Evolutionary conservation across 2,888 invertebrate species (phyloP), one percentile per base, ranked within the genome.

Genomic region (Sycophila texana): DNA sequence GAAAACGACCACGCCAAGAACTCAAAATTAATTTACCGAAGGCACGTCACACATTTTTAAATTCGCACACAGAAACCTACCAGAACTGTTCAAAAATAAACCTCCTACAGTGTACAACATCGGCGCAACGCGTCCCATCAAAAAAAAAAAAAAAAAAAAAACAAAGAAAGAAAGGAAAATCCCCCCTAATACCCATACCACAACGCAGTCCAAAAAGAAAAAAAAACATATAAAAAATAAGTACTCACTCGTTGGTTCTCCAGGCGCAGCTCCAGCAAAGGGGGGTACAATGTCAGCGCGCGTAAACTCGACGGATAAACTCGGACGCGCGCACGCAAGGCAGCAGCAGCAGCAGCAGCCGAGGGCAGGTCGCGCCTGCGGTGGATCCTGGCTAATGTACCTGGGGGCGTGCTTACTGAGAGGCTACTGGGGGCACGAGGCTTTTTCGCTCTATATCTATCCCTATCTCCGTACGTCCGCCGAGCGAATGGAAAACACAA

Each of bases 401-500:
- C 7, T 39, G 39, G 5, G 3, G 39, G 39, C n/a, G 26, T 30
- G 22, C 1, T 18, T 7, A 55, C 10, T 13, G 18, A 14, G n/a
- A 14, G 51, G 16, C 10, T 58, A 16, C 13, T 4, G 16, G 2
- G 30, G 14, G 72, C 39, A 22, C 22, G 30, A 22, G 14, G n/a
- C 20, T n/a, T 57, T 20, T 57, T 20, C 53, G 39, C 57, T 51
- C 22, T 51, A 7, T 67, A 26, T 26, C 1, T 55, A 0, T 55
- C 5, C 2, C 20, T 14, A 55, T 66, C n/a, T 26, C 5, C 47
- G 47, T 60, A 22, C 67, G 77, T 30, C 58, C 67, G 63, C 60
- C 55, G 55, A 49, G 53, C 79, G 75, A 65, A 70, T 65, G 72
- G 66, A 47, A 63, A 78, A 77, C 77, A 77, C 80, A 80, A 80